Evolutionary conservation across 2,797 vertebrate species (phyloP).

Genomic region (Coreius guichenoti): DNA sequence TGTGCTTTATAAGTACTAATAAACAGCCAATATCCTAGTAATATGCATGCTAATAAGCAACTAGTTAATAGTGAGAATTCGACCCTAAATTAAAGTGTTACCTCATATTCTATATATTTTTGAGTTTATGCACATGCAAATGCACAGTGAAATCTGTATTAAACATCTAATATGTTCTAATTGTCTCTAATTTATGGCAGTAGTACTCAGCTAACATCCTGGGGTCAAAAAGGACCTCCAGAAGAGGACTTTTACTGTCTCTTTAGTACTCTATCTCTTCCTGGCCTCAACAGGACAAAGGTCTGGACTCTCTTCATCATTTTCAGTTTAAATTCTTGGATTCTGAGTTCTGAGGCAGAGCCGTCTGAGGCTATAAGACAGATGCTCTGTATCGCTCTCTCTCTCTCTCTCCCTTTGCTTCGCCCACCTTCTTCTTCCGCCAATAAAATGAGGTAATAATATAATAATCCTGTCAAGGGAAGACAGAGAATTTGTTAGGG

Average conservation of each 20-base stretch:
- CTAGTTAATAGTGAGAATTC: too few species aligned
- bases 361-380: constrained; percentile 13
- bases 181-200: not conserved
- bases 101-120: not conserved
- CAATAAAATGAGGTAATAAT: constrained; percentile 43
- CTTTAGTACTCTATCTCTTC: not conserved
- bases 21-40: too few species aligned
- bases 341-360: constrained; percentile 15
- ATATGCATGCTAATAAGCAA: too few species aligned
- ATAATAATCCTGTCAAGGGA: constrained; percentile 45
- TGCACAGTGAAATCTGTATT: not conserved
- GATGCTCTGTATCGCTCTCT: constrained; percentile 22
- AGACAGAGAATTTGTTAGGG: constrained; percentile 29
- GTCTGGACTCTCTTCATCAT: constrained; percentile 22
- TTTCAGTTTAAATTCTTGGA: constrained; percentile 14
- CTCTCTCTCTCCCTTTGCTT: constrained; percentile 28
- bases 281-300: constrained; percentile 5
- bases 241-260: not conserved
- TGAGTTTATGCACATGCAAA: not conserved
- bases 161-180: not conserved
- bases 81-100: too few species aligned
- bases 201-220: not conserved
- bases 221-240: not conserved
- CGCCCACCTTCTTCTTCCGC: constrained; percentile 3
- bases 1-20: too few species aligned